Conservation (phyloP, 1,140 invertebrate species). For the Melitaea cinxia region DNA sequence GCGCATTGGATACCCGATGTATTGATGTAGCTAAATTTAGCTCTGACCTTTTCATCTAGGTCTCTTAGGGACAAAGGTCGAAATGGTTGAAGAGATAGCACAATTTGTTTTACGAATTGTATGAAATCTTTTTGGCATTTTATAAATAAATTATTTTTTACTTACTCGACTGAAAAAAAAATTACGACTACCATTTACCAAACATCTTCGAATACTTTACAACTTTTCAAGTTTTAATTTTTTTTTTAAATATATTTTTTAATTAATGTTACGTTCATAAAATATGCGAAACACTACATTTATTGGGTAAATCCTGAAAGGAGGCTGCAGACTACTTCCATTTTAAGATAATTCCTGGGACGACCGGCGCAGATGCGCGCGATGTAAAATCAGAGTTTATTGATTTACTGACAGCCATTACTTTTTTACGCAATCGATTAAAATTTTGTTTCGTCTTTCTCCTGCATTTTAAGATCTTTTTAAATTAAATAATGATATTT, state of each 20-base stretch:
- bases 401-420: not conserved
- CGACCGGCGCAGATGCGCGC: conserved; percentile 14
- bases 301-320: not conserved
- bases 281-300: not conserved
- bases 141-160: too few relatives aligned
- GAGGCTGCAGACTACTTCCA: conserved; percentile 1
- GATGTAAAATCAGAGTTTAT: conserved; percentile 16
- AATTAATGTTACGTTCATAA: too few relatives aligned
- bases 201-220: too few relatives aligned
- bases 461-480: too few relatives aligned
- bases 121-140: too few relatives aligned
- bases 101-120: too few relatives aligned
- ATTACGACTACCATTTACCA: too few relatives aligned
- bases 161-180: too few relatives aligned
- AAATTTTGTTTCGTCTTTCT: not conserved
- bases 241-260: too few relatives aligned
- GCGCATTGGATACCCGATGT: conserved; percentile 34
- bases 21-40: conserved; percentile 30
- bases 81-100: too few relatives aligned
- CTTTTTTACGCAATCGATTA: not conserved
- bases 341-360: conserved; percentile 15
- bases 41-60: conserved; percentile 18
- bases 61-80: not conserved
- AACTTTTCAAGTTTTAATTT: too few relatives aligned
- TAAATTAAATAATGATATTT: too few relatives aligned